These are phyloP conservation scores for Drosophila mulleri DNA, from an alignment of 2,888 invertebrate species.

Conservation along the genomic window DNA sequence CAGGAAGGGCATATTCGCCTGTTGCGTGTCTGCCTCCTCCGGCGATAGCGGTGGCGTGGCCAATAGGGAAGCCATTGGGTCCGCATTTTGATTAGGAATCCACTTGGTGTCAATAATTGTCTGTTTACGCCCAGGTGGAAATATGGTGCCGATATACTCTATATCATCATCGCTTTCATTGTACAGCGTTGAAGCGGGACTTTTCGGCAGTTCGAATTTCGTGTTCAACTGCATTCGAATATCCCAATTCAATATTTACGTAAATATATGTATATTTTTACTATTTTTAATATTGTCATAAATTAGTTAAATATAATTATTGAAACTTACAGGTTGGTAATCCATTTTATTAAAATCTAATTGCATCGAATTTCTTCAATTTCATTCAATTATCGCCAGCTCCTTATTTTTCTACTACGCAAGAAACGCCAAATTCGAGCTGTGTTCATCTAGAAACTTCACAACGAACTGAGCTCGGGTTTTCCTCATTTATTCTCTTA, in stretches of 20 bases:
- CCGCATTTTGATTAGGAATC: neutral
- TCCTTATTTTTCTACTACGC: neutral
- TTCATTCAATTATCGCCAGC: neutral
- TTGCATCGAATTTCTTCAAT: neutral
- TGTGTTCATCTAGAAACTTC: slow-evolving; percentile 11
- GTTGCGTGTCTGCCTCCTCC: neutral
- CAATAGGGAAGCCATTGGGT: slow-evolving; percentile 9
- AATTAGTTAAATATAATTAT: neutral
- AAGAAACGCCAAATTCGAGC: neutral
- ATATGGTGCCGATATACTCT: slow-evolving; percentile 3
- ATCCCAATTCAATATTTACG: neutral
- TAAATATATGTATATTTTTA: neutral
- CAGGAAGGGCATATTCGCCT: slow-evolving; percentile 43
- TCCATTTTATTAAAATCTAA: slow-evolving; percentile 20
- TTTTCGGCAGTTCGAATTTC: slow-evolving; percentile 9
- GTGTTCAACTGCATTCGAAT: neutral
- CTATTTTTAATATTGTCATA: neutral
- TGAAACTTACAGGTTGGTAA: slow-evolving; percentile 19
- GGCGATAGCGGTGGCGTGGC: slow-evolving; percentile 59
- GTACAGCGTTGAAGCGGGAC: slow-evolving; percentile 2
- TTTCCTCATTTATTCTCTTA: slow-evolving; percentile 3
- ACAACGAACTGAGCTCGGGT: slow-evolving; percentile 22
- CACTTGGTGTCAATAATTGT: neutral
- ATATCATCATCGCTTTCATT: slow-evolving; percentile 19
- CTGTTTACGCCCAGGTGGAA: too few species aligned